Evolutionary conservation across 1,140 invertebrate genomes (phyloP), one percentile per base, ranked within the genome.

Genomic region (Hyles euphorbiae): DNA sequence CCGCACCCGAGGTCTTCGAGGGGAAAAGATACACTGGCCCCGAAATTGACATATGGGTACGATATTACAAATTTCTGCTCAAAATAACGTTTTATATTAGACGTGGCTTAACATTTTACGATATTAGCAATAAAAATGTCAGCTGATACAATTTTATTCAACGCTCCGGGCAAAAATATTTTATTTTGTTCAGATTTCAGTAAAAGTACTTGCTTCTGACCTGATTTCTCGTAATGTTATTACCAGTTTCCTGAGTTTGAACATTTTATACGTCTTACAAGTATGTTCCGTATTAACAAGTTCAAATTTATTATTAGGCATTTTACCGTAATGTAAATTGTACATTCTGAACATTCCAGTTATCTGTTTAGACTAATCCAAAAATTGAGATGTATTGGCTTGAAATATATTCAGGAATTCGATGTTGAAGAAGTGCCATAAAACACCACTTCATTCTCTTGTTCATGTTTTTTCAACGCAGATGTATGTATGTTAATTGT

Each of bases 31-130:
- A 99, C 78, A 96, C 98, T 72, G 98, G 98, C 8, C 97, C 97
- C 36, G 96, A 98, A 91, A 98, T 98, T 61, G 98, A 99, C 91
- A 96, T 99, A 82, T 99, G 98, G 98, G 97, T 98, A 92, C 81
- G 88, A 55, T 63, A 55, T 63, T 59, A 62, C 45, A 22, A 22
- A 58, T 40, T 67, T 68, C 55, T 59, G 22, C 45, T 43, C 55
- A 48, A 5, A 62, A 56, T 12, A 9, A 48, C 43, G 22, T 49
- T 34, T 54, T 33, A 60, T 49, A 56, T 36, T 11, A 49, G 3
- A 11, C 33, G 9, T 32, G 11, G 32, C 34, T 57, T 12, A 5
- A 22, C 11, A 22, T 45, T 58, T 58, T 50, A 40, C 48, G 34
- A 50, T 53, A 47, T 32, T 34, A 46, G 22, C 22, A 57, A 57